Evolutionary conservation across 2,888 invertebrate genomes (phyloP).

Genomic region (Clostera curtula): DNA sequence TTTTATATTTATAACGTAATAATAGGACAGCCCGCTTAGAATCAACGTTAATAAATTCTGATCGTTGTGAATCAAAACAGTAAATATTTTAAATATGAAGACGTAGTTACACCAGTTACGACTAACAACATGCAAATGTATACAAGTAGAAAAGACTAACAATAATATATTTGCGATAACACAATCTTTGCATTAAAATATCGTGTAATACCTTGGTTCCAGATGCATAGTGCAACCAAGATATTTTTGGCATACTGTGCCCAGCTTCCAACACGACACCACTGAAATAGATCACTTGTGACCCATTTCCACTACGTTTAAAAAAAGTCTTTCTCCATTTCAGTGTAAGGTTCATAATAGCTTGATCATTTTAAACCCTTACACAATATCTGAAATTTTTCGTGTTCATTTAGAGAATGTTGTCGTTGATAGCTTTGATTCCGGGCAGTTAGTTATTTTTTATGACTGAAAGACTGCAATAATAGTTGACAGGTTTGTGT

Average conservation of each 20-base stretch:
- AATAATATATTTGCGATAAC: no score
- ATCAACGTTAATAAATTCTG: no score
- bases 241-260: conserved; percentile 57
- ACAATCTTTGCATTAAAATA: no score
- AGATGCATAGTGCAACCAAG: conserved; percentile 59
- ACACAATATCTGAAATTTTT: conserved; percentile 19
- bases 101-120: no score
- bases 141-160: no score
- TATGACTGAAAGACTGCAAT: no score
- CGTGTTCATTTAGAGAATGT: conserved; percentile 11
- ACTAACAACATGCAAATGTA: no score
- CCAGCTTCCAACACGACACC: conserved; percentile 47
- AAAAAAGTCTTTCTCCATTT: conserved; percentile 22
- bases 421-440: conserved; percentile 13
- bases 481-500: no score
- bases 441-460: conserved; percentile 10
- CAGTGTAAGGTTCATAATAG: conserved; percentile 21
- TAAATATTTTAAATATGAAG: no score
- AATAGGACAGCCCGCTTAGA: no score
- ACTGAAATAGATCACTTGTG: conserved; percentile 59
- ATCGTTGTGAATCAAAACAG: no score
- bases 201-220: conserved; percentile 15
- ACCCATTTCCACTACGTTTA: conserved; percentile 50
- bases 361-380: conserved; percentile 10
- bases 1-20: no score